A percentile compares a stretch with the other conserved stretches of the same genome.
Conservation (phyloP, 1,140 invertebrate genomes). For the Wasmannia auropunctata region DNA sequence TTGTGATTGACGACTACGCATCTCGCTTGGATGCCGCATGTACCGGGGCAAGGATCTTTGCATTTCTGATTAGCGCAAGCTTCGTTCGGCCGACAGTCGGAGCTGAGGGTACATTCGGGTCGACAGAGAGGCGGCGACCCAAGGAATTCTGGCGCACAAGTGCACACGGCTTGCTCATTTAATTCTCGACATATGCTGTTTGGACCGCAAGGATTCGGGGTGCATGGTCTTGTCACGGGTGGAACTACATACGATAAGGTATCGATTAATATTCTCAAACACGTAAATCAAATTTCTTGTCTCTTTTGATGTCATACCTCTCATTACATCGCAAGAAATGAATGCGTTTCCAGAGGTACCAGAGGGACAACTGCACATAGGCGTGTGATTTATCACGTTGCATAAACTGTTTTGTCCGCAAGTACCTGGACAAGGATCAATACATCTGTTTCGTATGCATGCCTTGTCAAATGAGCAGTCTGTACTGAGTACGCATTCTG, state of each 20-base stretch:
- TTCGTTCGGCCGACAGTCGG: slow-evolving; percentile 88
- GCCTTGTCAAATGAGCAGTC: slow-evolving; percentile 88
- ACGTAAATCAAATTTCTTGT: slow-evolving; percentile 52
- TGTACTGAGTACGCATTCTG: slow-evolving; percentile 89
- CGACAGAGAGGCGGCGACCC: slow-evolving; percentile 91
- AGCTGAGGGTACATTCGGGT: slow-evolving; percentile 89
- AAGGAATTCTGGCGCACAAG: slow-evolving; percentile 89
- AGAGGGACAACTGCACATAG: slow-evolving; percentile 89
- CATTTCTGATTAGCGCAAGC: slow-evolving; percentile 92
- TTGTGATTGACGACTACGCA: slow-evolving; percentile 89
- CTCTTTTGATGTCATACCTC: slow-evolving; percentile 85
- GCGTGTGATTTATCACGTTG: slow-evolving; percentile 89
- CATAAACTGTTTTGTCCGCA: slow-evolving; percentile 90
- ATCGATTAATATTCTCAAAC: not conserved
- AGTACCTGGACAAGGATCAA: slow-evolving; percentile 86
- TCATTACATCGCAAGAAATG: slow-evolving; percentile 84
- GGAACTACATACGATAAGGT: slow-evolving; percentile 45
- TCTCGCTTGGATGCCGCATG: slow-evolving; percentile 88
- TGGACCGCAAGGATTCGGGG: slow-evolving; percentile 92
- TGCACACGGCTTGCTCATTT: slow-evolving; percentile 89
- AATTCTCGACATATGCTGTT: slow-evolving; percentile 89
- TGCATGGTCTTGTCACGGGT: slow-evolving; percentile 86
- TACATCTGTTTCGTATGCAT: slow-evolving; percentile 89
- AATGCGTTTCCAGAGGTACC: slow-evolving; percentile 91
- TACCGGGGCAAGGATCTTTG: slow-evolving; percentile 90